Base-by-base conservation (phyloP, 2,888 invertebrate species). In the Dilophus febrilis region DNA sequence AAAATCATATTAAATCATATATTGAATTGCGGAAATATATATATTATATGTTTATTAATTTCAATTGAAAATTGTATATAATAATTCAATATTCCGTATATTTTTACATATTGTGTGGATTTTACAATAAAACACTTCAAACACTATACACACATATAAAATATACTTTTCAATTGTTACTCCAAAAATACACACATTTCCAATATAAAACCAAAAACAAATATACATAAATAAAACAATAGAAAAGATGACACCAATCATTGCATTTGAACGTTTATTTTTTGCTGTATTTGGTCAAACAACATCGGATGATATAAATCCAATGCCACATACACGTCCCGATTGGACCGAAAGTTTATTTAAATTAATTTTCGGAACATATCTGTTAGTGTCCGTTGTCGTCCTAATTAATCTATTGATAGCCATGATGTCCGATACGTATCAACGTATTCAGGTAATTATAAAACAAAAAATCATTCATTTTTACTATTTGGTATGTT, bases 391-490 rank as follows among this genome's bases (percentile, higher is more conserved):
- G 64, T 91, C 92, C 52, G 83, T 94, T 61, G 87, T 97, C 67
- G 95, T 97, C 61, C 78, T 97, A 58, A 90, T 95, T 69, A 95
- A 97, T 70, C 80, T 97, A 63, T 83, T 97, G 64, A 97, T 97
- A 77, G 97, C 97, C 71, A 95, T 97, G 95, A 95, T 97, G 94
- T 94, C 94, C 67, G 95, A 97, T 74, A 97, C 97, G 56, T 97
- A 98, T 68, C 95, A 97, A 66, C 78, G 94, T 59, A 95, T 95
- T 58, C 88, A 98, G 78, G 95, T 95, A 78, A 74, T 66, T 71
- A 64, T 64, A 58, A n/a, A n/a, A n/a, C n/a, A n/a, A n/a, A n/a
- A n/a, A n/a, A 48, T 16, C 8, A 30, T 37, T 27, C 14, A 30
- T 27, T 29, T 31, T 11, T 19, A 11, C 10, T 12, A 26, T 30